Evolutionary conservation across 2,888 invertebrate genomes (phyloP).

Genomic region (Resseliella maxima): DNA sequence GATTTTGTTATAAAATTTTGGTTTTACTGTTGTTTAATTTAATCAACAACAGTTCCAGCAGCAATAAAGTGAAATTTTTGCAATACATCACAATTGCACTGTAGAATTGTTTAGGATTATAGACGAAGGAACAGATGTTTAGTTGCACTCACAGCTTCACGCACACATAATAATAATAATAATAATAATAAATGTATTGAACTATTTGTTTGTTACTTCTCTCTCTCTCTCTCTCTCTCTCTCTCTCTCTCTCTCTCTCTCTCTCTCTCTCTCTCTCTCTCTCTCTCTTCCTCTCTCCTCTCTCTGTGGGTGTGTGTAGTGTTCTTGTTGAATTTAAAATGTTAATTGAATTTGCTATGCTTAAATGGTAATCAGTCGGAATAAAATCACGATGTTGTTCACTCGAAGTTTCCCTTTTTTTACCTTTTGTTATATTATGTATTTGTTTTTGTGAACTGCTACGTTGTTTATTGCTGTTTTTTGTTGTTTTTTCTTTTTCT

Average conservation of each 20-base stretch:
- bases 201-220: neutral
- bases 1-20: too few relatives aligned
- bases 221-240: neutral
- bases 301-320: neutral
- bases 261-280: neutral
- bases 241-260: neutral
- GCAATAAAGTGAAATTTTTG: neutral
- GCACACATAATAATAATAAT: neutral
- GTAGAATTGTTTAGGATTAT: neutral
- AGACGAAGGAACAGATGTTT: neutral
- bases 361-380: conserved; percentile 39
- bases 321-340: conserved; percentile 1
- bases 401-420: neutral
- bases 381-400: conserved; percentile 36
- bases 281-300: too few relatives aligned
- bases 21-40: too few relatives aligned
- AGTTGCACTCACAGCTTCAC: neutral
- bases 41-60: neutral
- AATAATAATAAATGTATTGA: conserved; percentile 1
- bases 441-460: neutral
- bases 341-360: conserved; percentile 8
- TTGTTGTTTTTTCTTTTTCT: too few relatives aligned
- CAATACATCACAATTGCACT: neutral
- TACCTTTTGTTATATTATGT: neutral
- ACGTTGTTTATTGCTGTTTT: neutral